phyloP scores from a whole-genome alignment of 2,113 vertebrate species.

The Tragelaphus imberbis region DNA sequence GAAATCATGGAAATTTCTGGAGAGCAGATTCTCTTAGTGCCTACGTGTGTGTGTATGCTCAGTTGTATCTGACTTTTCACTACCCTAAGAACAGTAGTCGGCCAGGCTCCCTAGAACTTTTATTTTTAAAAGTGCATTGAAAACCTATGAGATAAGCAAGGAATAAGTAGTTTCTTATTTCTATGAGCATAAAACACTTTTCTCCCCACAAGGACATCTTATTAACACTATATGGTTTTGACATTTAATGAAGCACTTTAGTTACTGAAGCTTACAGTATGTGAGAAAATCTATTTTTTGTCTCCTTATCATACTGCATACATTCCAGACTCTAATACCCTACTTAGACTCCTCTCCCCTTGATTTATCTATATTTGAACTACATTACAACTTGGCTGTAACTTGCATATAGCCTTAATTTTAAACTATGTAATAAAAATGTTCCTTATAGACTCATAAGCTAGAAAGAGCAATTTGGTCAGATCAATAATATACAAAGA shows the following conservation, averaged over 20 bases:
- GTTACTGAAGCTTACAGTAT: not conserved
- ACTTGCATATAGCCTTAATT: not conserved
- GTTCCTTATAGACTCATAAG: not conserved
- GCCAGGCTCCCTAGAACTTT: not conserved
- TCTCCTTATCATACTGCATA: not conserved
- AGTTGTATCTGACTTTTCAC: not conserved
- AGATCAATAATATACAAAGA: not conserved
- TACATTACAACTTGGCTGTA: not conserved
- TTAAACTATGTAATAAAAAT: not conserved
- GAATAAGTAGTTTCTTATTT: not conserved
- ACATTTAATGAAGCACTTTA: not conserved
- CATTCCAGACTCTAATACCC: not conserved
- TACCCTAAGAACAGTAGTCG: not conserved
- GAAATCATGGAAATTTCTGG: not conserved
- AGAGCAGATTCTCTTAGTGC: not conserved
- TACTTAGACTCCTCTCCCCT: not conserved
- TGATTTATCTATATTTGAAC: not conserved
- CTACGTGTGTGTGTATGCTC: not conserved
- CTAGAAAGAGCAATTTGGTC: not conserved
- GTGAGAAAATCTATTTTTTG: not conserved
- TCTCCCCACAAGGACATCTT: not conserved
- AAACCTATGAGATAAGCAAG: not conserved
- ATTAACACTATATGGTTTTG: not conserved
- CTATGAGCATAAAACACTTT: not conserved
- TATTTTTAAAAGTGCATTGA: not conserved